These are phyloP conservation scores for Verasper variegatus DNA, from an alignment of 2,113 vertebrate genomes.

Conservation along the genomic window DNA sequence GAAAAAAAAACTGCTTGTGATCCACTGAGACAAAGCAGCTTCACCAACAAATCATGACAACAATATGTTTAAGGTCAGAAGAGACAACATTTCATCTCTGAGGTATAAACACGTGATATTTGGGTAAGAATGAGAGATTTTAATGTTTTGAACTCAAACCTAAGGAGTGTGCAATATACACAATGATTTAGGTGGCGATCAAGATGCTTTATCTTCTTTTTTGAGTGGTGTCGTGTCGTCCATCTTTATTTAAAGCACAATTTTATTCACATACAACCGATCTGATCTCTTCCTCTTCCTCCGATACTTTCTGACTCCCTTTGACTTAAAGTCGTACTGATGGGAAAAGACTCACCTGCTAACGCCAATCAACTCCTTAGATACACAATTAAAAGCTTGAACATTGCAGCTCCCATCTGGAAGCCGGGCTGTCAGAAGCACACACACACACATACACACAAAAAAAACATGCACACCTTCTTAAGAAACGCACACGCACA, in stretches of 20 bases:
- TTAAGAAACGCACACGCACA: neutral
- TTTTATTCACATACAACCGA: neutral
- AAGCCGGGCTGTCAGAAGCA: constrained; percentile 36
- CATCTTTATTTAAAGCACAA: neutral
- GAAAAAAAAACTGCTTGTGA: no score
- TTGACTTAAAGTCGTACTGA: constrained; percentile 18
- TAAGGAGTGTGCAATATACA: no score
- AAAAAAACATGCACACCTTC: neutral
- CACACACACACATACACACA: constrained; percentile 5
- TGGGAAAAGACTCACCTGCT: constrained; percentile 27
- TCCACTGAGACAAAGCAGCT: no score
- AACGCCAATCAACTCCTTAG: constrained; percentile 49
- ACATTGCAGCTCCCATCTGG: constrained; percentile 70
- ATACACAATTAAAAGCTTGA: constrained; percentile 64
- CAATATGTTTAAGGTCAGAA: no score
- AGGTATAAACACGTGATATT: no score
- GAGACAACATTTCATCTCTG: no score
- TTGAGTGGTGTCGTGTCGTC: no score
- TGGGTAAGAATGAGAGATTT: no score
- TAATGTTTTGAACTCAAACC: no score
- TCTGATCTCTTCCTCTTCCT: neutral
- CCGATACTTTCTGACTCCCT: neutral
- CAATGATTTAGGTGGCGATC: no score
- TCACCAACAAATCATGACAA: no score
- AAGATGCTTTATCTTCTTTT: no score